Percentiles rank a stretch among this genome's conserved stretches.
phyloP scores from a whole-genome alignment of 2,113 vertebrate genomes.

The Pterocles orientalis region DNA sequence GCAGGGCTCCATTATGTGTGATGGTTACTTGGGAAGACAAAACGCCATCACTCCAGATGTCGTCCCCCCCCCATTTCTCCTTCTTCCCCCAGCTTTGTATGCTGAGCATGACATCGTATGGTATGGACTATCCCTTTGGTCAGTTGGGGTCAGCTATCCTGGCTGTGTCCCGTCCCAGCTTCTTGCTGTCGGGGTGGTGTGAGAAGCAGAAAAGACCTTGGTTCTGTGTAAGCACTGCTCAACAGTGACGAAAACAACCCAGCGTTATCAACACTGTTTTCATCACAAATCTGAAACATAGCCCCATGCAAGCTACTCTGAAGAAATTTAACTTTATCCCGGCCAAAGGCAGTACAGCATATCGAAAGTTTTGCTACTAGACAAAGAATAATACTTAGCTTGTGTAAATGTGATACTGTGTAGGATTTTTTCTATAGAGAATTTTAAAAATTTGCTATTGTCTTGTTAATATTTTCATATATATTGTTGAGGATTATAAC shows the following conservation, averaged over 20 bases:
- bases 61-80: too few species aligned
- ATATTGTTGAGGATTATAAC: neutral
- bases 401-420: neutral
- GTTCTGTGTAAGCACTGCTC: neutral
- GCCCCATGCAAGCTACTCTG: neutral
- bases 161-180: neutral
- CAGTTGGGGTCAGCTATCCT: too few species aligned
- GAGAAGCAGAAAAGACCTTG: neutral
- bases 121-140: too few species aligned
- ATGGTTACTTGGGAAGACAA: too few species aligned
- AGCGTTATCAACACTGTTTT: neutral
- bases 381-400: neutral
- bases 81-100: too few species aligned
- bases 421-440: neutral
- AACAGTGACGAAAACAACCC: neutral
- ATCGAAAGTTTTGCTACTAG: neutral
- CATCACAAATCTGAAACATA: neutral
- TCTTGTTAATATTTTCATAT: neutral
- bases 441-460: neutral
- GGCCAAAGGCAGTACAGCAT: neutral
- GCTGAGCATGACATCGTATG: too few species aligned
- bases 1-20: too few species aligned
- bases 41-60: too few species aligned
- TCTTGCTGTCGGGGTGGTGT: accelerated
- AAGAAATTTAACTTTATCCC: neutral